Evolutionary conservation across 2,888 invertebrate genomes (phyloP).

Genomic region (Epiblema foenella): DNA sequence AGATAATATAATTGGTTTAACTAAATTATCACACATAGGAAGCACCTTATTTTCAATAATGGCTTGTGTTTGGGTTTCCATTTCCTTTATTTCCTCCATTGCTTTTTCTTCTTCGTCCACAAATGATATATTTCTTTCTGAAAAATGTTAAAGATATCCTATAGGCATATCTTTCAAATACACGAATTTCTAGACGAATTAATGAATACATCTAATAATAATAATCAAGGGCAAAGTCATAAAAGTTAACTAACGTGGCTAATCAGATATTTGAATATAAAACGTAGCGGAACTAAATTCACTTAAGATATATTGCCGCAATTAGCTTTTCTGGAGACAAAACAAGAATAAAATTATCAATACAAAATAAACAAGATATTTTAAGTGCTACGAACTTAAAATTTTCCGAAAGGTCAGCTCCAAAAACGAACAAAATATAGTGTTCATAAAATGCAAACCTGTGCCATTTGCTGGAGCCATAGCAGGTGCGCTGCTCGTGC

Average conservation of each 20-base stretch:
- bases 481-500: constrained; percentile 77
- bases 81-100: constrained; percentile 45
- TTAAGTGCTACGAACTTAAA: background rate
- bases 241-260: constrained; percentile 14
- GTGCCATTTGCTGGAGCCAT: constrained; percentile 62
- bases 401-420: constrained; percentile 5
- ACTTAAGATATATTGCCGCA: background rate
- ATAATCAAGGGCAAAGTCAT: constrained; percentile 14
- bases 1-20: constrained; percentile 69
- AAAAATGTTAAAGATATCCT: constrained; percentile 15
- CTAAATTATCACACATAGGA: constrained; percentile 74
- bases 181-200: too few relatives aligned
- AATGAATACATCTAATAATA: too few relatives aligned
- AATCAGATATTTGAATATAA: constrained; percentile 14
- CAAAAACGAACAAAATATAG: constrained; percentile 17
- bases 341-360: background rate
- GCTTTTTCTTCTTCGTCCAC: constrained; percentile 51
- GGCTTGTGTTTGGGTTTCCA: constrained; percentile 52
- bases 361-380: background rate
- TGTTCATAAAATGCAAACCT: constrained; percentile 56
- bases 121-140: constrained; percentile 64
- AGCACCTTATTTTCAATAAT: constrained; percentile 64
- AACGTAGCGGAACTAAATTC: constrained; percentile 9
- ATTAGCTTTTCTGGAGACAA: constrained; percentile 1
- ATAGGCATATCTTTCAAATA: background rate